Conservation (phyloP, 1,140 invertebrate species). For the Chymomyza costata region DNA sequence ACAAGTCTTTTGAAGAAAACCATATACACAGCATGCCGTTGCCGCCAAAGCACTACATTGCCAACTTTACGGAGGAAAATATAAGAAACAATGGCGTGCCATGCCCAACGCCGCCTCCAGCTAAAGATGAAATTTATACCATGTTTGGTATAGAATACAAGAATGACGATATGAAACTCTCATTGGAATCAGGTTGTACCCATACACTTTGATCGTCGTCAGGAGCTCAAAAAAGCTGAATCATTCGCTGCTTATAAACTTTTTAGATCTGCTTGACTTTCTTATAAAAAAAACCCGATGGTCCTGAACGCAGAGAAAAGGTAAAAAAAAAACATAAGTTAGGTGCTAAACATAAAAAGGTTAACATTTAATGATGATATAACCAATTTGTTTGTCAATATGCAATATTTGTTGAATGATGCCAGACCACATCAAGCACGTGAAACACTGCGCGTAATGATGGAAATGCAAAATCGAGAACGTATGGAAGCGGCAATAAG, state of each 20-base stretch:
- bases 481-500: slow-evolving; percentile 88
- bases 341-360: background rate
- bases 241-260: slow-evolving; percentile 95
- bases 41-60: slow-evolving; percentile 93
- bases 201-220: slow-evolving; percentile 94
- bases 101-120: slow-evolving; percentile 85
- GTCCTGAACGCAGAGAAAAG: slow-evolving; percentile 92
- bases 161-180: slow-evolving; percentile 93
- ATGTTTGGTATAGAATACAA: slow-evolving; percentile 96
- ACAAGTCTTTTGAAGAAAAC: no score
- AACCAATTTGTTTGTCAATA: slow-evolving; percentile 91
- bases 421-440: slow-evolving; percentile 96
- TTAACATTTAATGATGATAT: background rate
- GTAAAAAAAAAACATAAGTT: slow-evolving; percentile 74
- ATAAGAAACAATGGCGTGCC: slow-evolving; percentile 88
- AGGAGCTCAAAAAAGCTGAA: slow-evolving; percentile 97
- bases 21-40: slow-evolving; percentile 93
- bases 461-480: slow-evolving; percentile 94
- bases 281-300: slow-evolving; percentile 93
- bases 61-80: slow-evolving; percentile 94
- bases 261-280: slow-evolving; percentile 95
- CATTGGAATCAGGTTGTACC: slow-evolving; percentile 95
- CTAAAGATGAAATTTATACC: slow-evolving; percentile 89
- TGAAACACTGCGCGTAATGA: slow-evolving; percentile 95
- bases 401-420: slow-evolving; percentile 98